Percentiles rank a stretch among this genome's conserved stretches.
Evolutionary conservation across 2,888 invertebrate genomes (phyloP).

Genomic region (Melanophora roralis): DNA sequence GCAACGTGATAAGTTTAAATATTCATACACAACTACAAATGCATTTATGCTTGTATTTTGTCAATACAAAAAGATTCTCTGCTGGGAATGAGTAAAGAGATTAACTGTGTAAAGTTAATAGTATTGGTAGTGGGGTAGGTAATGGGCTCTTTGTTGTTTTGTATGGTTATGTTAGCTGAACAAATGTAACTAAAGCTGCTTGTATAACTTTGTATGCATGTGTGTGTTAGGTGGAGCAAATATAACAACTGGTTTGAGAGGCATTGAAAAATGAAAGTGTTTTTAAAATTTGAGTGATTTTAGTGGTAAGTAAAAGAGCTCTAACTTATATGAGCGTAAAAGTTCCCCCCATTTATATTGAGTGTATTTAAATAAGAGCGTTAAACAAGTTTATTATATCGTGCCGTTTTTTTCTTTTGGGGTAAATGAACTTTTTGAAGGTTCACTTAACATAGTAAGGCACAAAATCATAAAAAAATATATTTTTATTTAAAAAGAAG

Average conservation of each 20-base stretch:
- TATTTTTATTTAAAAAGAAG: neutral
- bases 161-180: neutral
- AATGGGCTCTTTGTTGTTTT: slow-evolving; percentile 35
- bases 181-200: neutral
- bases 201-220: no score
- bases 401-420: slow-evolving; percentile 49
- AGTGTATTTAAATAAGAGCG: slow-evolving; percentile 32
- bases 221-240: neutral
- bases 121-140: slow-evolving; percentile 53
- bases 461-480: neutral
- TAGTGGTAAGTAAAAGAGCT: neutral
- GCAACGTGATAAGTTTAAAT: slow-evolving; percentile 53
- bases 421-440: slow-evolving; percentile 77
- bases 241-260: slow-evolving; percentile 63
- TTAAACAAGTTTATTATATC: slow-evolving; percentile 36
- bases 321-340: neutral
- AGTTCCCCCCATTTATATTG: neutral
- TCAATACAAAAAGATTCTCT: neutral
- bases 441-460: slow-evolving; percentile 74
- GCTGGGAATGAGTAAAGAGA: neutral
- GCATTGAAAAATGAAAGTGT: slow-evolving; percentile 78
- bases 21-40: neutral
- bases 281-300: slow-evolving; percentile 44
- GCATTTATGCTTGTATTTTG: neutral
- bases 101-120: neutral